These are phyloP conservation scores for Antennarius striatus DNA, from an alignment of 2,113 vertebrate genomes.

Conservation along the genomic window DNA sequence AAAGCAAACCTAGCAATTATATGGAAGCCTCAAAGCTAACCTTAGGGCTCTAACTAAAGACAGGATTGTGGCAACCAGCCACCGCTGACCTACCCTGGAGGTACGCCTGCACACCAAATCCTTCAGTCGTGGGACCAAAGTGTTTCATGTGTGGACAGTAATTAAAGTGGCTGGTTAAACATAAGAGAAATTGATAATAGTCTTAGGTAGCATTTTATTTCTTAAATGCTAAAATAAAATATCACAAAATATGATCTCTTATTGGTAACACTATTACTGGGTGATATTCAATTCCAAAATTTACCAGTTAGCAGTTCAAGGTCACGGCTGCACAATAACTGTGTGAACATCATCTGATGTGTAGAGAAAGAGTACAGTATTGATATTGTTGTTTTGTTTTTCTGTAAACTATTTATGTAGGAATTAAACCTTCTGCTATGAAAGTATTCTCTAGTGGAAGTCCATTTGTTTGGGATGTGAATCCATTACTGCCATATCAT, in stretches of 20 bases:
- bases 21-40: constrained; percentile 59
- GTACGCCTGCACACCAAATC: constrained; percentile 17
- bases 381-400: too few relatives aligned
- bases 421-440: too few relatives aligned
- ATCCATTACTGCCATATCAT: too few relatives aligned
- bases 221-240: too few relatives aligned
- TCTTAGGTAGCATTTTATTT: too few relatives aligned
- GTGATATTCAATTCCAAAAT: not conserved
- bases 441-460: too few relatives aligned
- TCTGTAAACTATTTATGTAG: too few relatives aligned
- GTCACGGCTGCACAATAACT: not conserved
- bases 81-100: constrained; percentile 27
- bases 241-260: too few relatives aligned
- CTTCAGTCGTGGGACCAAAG: constrained; percentile 13
- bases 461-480: too few relatives aligned
- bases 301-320: not conserved
- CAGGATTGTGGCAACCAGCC: constrained; percentile 25
- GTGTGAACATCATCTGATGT: too few relatives aligned
- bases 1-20: constrained; percentile 52
- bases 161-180: not conserved
- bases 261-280: not conserved
- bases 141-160: constrained; percentile 6
- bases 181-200: constrained; percentile 8
- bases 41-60: constrained; percentile 45
- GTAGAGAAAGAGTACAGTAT: too few relatives aligned